Conservation (phyloP, 30 jellyfish, hydroid and myxozoan genomes). For the Hydractinia echinata region DNA sequence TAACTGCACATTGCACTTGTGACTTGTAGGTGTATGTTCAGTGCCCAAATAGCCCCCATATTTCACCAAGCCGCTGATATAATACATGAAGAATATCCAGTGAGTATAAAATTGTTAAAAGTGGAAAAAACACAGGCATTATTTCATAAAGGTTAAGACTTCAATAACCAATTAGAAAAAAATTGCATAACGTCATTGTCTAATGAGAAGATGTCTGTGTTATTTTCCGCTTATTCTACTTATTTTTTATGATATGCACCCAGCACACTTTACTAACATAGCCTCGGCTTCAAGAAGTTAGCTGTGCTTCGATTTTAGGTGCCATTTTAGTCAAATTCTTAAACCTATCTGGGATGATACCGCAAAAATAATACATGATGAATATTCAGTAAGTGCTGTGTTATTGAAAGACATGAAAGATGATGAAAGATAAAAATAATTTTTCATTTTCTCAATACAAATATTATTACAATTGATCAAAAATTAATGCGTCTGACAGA, state of each 20-base stretch:
- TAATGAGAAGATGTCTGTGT: not conserved
- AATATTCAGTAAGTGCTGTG: constrained; percentile 59
- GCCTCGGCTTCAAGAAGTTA: not conserved
- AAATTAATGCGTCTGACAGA: no score
- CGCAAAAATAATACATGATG: constrained; percentile 67
- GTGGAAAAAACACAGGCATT: not conserved
- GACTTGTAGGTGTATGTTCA: constrained; percentile 81
- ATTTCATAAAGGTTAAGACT: not conserved
- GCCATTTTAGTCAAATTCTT: constrained; percentile 91
- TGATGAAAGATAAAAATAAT: not conserved
- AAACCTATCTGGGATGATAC: constrained; percentile 78
- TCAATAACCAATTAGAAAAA: not conserved
- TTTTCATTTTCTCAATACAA: no score
- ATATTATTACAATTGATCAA: no score
- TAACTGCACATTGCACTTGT: not conserved
- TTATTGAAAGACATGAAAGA: not conserved
- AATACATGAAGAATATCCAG: constrained; percentile 84
- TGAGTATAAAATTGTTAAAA: constrained; percentile 18
- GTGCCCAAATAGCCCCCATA: constrained; percentile 90
- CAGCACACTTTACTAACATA: not conserved
- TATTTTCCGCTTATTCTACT: no score
- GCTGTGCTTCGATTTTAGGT: constrained; percentile 49
- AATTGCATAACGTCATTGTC: not conserved
- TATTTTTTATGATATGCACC: not conserved
- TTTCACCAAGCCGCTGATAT: constrained; percentile 95